phyloP scores from a whole-genome alignment of 1,140 invertebrate genomes.

The Lepidotrigona ventralis region DNA sequence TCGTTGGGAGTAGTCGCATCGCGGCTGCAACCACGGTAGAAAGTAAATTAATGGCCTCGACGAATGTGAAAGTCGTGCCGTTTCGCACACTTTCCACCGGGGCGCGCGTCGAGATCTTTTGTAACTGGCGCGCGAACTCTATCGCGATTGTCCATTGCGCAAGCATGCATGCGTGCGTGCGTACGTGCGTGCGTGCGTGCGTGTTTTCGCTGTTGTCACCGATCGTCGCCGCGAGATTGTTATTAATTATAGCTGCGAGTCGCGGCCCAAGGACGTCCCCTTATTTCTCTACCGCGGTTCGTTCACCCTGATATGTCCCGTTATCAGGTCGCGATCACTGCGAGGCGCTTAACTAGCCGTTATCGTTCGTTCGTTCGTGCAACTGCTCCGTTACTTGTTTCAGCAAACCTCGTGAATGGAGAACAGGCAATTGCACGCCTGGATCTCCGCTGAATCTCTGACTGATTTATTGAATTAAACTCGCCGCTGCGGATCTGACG shows the following conservation, averaged over 20 bases:
- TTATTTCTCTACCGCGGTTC: constrained; percentile 11
- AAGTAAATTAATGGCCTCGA: constrained; percentile 65
- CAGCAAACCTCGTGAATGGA: not conserved
- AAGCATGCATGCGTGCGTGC: not conserved
- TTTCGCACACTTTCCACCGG: constrained; percentile 59
- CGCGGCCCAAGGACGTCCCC: constrained; percentile 34
- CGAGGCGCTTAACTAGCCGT: not conserved
- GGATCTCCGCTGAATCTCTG: not conserved
- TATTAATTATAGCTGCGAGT: constrained; percentile 32
- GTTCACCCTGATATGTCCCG: constrained; percentile 30
- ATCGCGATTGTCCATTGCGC: constrained; percentile 50
- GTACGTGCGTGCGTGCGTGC: constrained; percentile 23
- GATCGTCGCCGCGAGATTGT: constrained; percentile 30
- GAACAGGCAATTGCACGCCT: not conserved
- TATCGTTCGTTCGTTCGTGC: constrained; percentile 21
- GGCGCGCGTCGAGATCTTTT: not conserved
- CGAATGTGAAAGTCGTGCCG: constrained; percentile 69
- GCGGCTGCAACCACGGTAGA: constrained; percentile 60
- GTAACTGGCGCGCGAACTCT: not conserved
- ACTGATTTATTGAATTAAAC: too few relatives aligned
- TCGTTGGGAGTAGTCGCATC: not conserved
- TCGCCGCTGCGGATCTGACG: too few relatives aligned
- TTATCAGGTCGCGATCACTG: constrained; percentile 27
- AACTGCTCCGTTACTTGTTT: constrained; percentile 4
- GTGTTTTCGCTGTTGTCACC: constrained; percentile 14